Conservation (phyloP, 2,113 vertebrate genomes). For the Apus apus region DNA sequence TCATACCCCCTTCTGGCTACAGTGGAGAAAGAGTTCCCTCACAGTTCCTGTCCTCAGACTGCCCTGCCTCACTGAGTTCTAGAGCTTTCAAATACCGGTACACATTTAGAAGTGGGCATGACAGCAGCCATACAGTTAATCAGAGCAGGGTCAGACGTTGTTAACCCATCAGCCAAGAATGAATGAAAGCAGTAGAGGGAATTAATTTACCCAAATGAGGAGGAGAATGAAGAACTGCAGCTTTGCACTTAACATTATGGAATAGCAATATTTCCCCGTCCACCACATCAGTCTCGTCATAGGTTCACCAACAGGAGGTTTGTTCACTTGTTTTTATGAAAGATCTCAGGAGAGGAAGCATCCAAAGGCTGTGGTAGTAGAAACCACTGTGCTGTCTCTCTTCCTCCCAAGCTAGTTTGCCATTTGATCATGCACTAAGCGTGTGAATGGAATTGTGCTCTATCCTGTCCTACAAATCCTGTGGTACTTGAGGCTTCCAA, state of each 20-base stretch:
- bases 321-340: not conserved
- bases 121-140: not conserved
- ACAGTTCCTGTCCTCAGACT: not conserved
- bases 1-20: not conserved
- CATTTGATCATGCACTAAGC: rapidly evolving
- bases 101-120: not conserved
- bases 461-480: not conserved
- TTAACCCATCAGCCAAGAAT: not conserved
- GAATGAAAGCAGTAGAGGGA: not conserved
- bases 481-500: not conserved
- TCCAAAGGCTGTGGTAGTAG: not conserved
- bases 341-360: not conserved
- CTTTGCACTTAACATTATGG: not conserved
- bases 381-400: not conserved
- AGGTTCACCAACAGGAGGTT: not conserved
- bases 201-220: not conserved
- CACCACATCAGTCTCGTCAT: not conserved
- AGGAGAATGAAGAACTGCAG: not conserved
- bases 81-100: not conserved
- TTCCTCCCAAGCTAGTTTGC: not conserved
- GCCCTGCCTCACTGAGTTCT: not conserved
- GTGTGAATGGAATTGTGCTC: not conserved
- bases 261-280: not conserved
- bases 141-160: not conserved
- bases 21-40: not conserved